Base-by-base conservation (phyloP, 2,888 invertebrate species). In the Drosophila stalkeri region DNA sequence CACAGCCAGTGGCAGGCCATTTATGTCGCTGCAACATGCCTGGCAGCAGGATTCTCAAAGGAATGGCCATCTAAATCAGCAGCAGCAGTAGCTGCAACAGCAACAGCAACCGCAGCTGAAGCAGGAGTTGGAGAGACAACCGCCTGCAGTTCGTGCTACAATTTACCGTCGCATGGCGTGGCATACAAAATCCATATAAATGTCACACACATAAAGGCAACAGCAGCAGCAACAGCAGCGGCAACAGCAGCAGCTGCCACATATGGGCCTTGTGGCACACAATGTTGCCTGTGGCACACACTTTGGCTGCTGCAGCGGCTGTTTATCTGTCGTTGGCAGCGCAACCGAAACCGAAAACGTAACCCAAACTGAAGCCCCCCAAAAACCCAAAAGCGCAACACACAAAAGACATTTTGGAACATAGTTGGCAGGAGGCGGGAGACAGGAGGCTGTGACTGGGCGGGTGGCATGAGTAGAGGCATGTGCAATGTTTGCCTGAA, bases 401-500 rank as follows among this genome's bases (percentile, higher is more conserved):
- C 80, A 68, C 47, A 71, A 68, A 69, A 72, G 64, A 77, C 72
- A 81, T 80, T 78, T 78, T 77, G 59, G 81, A 33, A 68, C 68
- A 41, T 54, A 46, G 16, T 41, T 31, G 59, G 46, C 16, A 18
- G 51, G 11, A 4, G 43, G 16, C 37, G 5, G 20, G 7, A 6
- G 14, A 1, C 55, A 47, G 35, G 33, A 35, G 27, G 47, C 33
- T n/a, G 49, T 31, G 49, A n/a, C 49, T 11, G 31, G 33, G 49
- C 46, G 64, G 46, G 54, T 55, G 55, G 49, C 63, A 61, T 33
- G 51, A 51, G 56, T n/a, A 64, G 41, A 62, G 72, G 72, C 74
- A 81, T 80, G 77, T 72, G 78, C 71, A 73, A 75, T 66, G 78
- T 75, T 77, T 75, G 78, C 64, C 57, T 82, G 82, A 91, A 85